phyloP scores from a whole-genome alignment of 1,140 invertebrate species.

The Drosophila neocordata region DNA sequence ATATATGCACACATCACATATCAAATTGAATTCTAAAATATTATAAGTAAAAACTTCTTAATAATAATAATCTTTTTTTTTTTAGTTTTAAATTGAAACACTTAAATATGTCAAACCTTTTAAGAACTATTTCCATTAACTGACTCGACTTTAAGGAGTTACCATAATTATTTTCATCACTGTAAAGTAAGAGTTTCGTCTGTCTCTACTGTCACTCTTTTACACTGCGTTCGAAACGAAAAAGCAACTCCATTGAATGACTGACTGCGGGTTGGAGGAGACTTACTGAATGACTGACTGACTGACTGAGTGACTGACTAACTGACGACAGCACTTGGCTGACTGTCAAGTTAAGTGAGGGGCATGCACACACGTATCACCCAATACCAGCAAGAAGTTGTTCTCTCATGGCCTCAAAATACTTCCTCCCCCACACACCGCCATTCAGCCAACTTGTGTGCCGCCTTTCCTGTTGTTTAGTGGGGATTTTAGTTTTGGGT shows the following conservation, averaged over 20 bases:
- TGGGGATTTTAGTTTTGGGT: conserved; percentile 36
- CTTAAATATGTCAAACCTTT: neutral
- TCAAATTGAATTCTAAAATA: too few species aligned
- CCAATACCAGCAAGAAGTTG: neutral
- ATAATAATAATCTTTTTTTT: too few species aligned
- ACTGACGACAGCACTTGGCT: conserved; percentile 38
- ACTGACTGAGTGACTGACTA: conserved; percentile 28
- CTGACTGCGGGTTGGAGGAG: neutral
- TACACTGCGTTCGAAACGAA: neutral
- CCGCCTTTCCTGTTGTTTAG: neutral
- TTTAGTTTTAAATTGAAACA: too few species aligned
- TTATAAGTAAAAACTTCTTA: too few species aligned
- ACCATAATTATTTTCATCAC: conserved; percentile 9
- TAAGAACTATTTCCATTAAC: too few species aligned
- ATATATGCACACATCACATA: neutral
- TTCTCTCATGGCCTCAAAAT: too few species aligned
- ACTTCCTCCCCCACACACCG: too few species aligned
- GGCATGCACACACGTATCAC: conserved; percentile 43
- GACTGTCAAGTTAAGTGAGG: conserved; percentile 60
- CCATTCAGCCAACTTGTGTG: neutral
- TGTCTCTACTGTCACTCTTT: neutral
- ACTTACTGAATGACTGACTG: conserved; percentile 35
- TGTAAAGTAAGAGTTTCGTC: neutral
- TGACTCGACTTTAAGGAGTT: too few species aligned
- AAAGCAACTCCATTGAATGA: conserved; percentile 10